Percentiles rank a stretch among this genome's conserved stretches.
Conservation (phyloP, 2,888 invertebrate genomes). For the Lepetodrilus schrolli region DNA sequence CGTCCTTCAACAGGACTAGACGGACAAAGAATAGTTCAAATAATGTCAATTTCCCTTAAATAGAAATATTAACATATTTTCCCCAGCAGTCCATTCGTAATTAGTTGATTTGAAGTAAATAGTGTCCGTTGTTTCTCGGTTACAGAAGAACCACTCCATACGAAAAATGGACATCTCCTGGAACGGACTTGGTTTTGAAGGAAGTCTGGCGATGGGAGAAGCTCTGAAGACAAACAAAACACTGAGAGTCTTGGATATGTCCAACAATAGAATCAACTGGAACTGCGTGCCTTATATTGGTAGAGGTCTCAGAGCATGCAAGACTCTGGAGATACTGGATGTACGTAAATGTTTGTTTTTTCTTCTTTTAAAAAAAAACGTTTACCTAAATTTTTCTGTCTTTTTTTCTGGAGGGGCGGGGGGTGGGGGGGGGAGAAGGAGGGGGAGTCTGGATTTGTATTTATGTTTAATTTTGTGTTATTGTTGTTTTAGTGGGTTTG, state of each 20-base stretch:
- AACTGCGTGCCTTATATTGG: conserved; percentile 68
- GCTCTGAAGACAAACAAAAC: conserved; percentile 62
- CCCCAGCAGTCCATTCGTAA: no score
- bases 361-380: no score
- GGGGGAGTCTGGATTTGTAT: no score
- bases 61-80: no score
- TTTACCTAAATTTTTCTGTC: no score
- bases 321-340: conserved; percentile 65
- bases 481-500: no score
- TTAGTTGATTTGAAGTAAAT: background rate
- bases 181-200: conserved; percentile 73
- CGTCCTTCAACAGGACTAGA: no score
- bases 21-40: no score
- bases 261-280: conserved; percentile 73
- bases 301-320: conserved; percentile 64
- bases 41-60: background rate
- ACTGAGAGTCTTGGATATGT: conserved; percentile 65
- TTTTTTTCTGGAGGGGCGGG: no score
- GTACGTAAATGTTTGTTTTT: conserved; percentile 48
- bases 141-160: conserved; percentile 55
- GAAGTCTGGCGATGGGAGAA: conserved; percentile 67
- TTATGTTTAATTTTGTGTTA: no score
- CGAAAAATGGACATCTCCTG: conserved; percentile 65
- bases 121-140: conserved; percentile 3
- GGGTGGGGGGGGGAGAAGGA: no score